Conservation (phyloP, 2,113 vertebrate species). For the Aegotheles bennettii region DNA sequence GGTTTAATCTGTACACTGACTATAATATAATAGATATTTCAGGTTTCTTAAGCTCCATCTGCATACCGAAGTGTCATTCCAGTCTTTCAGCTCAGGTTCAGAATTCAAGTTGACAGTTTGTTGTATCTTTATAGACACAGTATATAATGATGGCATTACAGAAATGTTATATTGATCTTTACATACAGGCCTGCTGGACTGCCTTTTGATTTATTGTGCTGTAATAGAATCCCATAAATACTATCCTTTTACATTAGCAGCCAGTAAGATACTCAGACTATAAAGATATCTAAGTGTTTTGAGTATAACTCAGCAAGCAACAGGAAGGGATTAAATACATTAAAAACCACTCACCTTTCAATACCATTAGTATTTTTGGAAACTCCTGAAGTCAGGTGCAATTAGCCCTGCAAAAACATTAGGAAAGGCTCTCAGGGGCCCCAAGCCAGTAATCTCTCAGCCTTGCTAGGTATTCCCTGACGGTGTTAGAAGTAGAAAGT, state of each 20-base stretch:
- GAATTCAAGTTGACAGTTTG: neutral
- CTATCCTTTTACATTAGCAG: neutral
- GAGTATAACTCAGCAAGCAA: neutral
- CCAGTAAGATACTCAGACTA: neutral
- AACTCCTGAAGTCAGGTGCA: neutral
- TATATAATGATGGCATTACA: neutral
- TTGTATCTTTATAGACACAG: neutral
- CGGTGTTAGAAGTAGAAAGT: neutral
- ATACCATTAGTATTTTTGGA: neutral
- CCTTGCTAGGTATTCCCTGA: neutral
- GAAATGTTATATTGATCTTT: neutral
- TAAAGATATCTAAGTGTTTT: neutral
- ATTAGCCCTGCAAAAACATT: neutral
- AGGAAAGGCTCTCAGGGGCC: neutral
- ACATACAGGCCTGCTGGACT: neutral
- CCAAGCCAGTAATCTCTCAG: neutral
- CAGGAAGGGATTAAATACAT: neutral
- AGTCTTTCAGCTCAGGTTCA: neutral
- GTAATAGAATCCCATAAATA: neutral
- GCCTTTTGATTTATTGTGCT: neutral
- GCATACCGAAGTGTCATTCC: neutral
- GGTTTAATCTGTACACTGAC: neutral
- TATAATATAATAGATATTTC: neutral
- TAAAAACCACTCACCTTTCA: neutral
- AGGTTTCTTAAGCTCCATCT: neutral